These are phyloP conservation scores for Myopa tessellatipennis DNA, from an alignment of 2,888 invertebrate species.

Conservation along the genomic window DNA sequence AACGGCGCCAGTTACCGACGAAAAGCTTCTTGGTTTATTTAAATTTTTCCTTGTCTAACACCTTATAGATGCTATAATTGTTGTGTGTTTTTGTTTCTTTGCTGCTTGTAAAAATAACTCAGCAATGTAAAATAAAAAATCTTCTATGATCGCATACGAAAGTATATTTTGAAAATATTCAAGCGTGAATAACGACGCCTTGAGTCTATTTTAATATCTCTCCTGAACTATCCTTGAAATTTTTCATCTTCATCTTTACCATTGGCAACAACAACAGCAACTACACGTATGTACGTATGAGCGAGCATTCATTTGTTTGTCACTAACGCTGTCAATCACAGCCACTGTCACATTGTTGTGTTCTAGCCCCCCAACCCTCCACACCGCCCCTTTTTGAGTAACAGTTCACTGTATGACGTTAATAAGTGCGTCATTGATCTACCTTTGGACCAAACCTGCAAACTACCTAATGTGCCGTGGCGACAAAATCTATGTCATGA, in stretches of 20 bases:
- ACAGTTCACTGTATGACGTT: conserved; percentile 7
- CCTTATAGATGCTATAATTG: neutral
- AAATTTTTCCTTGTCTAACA: no score
- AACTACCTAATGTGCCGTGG: neutral
- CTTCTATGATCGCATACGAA: neutral
- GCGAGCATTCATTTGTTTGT: no score
- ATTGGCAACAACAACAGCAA: neutral
- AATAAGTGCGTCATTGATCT: conserved; percentile 36
- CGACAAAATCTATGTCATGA: neutral
- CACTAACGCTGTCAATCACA: no score
- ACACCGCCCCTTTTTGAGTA: neutral
- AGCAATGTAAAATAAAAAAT: conserved; percentile 3
- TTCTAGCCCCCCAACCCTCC: neutral
- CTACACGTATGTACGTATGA: neutral
- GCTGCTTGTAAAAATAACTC: neutral
- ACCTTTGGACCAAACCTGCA: neutral
- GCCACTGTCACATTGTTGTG: neutral
- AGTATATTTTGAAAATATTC: conserved; percentile 6
- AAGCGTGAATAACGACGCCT: conserved; percentile 45
- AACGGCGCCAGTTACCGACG: no score
- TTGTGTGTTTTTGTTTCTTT: neutral
- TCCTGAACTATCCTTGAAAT: conserved; percentile 44
- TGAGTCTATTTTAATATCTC: conserved; percentile 48
- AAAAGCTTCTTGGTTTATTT: no score
- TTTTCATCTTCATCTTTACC: conserved; percentile 19